Evolutionary conservation across 1,140 invertebrate genomes (phyloP).

Genomic region (Leguminivora glycinivorella): DNA sequence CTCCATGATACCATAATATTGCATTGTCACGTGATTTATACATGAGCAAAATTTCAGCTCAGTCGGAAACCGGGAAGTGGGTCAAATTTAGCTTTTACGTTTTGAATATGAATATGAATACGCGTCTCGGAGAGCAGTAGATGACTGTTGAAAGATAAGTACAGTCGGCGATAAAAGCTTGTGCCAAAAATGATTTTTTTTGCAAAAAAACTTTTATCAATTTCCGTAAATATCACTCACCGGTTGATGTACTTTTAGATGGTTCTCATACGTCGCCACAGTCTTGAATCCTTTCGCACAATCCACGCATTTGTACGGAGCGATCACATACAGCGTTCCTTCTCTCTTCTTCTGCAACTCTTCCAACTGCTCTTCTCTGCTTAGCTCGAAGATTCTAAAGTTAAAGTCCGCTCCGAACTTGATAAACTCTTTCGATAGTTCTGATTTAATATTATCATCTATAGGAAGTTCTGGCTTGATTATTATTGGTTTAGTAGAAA

Average conservation of each 20-base stretch:
- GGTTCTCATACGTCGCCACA: background rate
- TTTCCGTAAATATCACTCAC: background rate
- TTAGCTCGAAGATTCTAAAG: slow-evolving; percentile 1
- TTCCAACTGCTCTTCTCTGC: slow-evolving; percentile 6
- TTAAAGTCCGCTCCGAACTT: slow-evolving; percentile 18
- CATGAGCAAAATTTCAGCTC: too few relatives aligned
- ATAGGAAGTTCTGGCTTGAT: background rate
- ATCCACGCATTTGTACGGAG: background rate
- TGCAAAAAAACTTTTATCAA: too few relatives aligned
- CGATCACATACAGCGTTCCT: background rate
- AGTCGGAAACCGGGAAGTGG: too few relatives aligned
- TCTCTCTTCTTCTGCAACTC: slow-evolving; percentile 19
- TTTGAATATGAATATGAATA: too few relatives aligned
- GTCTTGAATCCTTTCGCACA: background rate
- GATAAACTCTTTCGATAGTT: background rate
- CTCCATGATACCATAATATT: too few relatives aligned
- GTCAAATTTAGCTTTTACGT: too few relatives aligned
- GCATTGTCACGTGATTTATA: too few relatives aligned
- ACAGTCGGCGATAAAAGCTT: too few relatives aligned
- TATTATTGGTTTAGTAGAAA: background rate
- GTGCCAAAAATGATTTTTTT: too few relatives aligned
- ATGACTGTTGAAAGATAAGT: too few relatives aligned
- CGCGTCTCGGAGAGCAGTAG: too few relatives aligned
- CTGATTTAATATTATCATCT: background rate
- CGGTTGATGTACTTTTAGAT: background rate